phyloP scores from a whole-genome alignment of 2,113 vertebrate genomes.

The Physeter macrocephalus region DNA sequence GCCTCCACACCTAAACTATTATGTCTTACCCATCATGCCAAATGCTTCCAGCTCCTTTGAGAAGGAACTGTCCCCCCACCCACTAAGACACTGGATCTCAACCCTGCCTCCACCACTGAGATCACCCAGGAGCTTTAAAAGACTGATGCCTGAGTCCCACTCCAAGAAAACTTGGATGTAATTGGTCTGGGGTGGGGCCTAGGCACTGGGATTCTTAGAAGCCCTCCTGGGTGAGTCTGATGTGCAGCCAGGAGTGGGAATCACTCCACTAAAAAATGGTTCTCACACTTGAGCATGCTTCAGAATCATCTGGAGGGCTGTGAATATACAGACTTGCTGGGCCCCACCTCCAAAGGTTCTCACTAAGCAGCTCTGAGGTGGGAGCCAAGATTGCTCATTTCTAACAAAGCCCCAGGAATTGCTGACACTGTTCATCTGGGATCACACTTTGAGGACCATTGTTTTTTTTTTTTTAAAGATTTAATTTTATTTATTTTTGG shows the following conservation, averaged over 20 bases:
- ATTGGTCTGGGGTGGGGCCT: background rate
- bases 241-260: background rate
- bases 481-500: too few species aligned
- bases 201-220: background rate
- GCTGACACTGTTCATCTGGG: background rate
- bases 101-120: background rate
- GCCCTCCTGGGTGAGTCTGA: background rate
- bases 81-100: background rate
- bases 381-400: background rate
- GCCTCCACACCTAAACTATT: background rate
- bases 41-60: background rate
- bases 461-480: too few species aligned
- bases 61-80: background rate
- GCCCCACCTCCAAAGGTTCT: background rate
- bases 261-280: background rate
- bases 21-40: background rate
- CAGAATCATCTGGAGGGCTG: background rate
- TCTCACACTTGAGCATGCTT: background rate
- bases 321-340: background rate
- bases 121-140: background rate
- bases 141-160: background rate
- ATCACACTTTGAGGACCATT: background rate
- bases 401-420: background rate
- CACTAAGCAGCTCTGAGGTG: background rate
- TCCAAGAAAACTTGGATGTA: background rate